These are phyloP conservation scores for Himalopsyche kuldschensis DNA, from an alignment of 2,888 invertebrate species.

Conservation along the genomic window DNA sequence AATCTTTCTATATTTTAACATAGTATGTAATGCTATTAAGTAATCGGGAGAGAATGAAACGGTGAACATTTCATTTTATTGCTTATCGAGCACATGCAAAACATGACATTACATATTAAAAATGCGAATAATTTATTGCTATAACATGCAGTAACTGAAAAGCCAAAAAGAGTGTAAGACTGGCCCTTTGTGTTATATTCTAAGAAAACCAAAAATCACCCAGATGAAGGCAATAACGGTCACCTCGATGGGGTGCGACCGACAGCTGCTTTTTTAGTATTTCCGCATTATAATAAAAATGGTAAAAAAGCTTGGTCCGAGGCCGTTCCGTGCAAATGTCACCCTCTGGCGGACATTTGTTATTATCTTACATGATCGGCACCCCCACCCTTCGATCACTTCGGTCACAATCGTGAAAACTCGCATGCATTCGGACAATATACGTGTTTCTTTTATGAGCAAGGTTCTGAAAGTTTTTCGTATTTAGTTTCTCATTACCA, in stretches of 20 bases:
- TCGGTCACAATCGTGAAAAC: neutral
- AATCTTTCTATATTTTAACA: no score
- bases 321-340: slow-evolving; percentile 62
- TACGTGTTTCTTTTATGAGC: neutral
- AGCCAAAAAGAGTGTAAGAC: neutral
- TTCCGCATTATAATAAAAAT: slow-evolving; percentile 69
- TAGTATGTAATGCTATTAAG: no score
- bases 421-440: neutral
- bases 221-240: slow-evolving; percentile 48
- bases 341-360: slow-evolving; percentile 46
- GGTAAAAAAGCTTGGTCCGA: slow-evolving; percentile 62
- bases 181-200: slow-evolving; percentile 3
- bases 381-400: slow-evolving; percentile 15
- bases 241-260: slow-evolving; percentile 52
- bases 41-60: neutral
- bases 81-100: neutral
- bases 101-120: neutral
- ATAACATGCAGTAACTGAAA: neutral
- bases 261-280: slow-evolving; percentile 67
- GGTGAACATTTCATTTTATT: neutral
- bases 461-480: neutral
- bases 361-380: slow-evolving; percentile 39
- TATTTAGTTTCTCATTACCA: neutral
- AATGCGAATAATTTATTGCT: neutral
- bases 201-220: slow-evolving; percentile 27